Conservation (phyloP, 2,888 invertebrate genomes). For the Proisotoma minuta region DNA sequence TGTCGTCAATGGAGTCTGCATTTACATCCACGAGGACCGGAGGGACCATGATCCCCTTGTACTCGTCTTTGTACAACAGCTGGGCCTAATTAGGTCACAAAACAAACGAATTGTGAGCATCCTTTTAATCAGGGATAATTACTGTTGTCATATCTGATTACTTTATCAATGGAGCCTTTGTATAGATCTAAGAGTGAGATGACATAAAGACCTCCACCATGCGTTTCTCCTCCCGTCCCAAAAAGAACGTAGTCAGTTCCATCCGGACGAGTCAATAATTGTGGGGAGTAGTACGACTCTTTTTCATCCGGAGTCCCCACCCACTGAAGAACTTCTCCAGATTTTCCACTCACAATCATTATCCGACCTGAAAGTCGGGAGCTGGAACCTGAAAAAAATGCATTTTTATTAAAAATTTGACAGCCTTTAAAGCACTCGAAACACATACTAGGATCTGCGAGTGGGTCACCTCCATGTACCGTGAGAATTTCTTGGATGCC, state of each 20-base stretch:
- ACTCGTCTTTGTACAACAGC: slow-evolving; percentile 58
- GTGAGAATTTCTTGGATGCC: slow-evolving; percentile 65
- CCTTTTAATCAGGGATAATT: not conserved
- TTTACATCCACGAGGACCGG: slow-evolving; percentile 66
- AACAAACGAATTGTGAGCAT: not conserved
- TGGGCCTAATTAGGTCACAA: slow-evolving; percentile 54
- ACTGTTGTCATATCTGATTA: slow-evolving; percentile 31
- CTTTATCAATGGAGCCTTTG: slow-evolving; percentile 51
- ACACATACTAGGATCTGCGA: slow-evolving; percentile 51
- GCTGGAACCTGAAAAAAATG: slow-evolving; percentile 49
- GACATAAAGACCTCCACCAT: slow-evolving; percentile 66
- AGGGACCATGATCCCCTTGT: slow-evolving; percentile 63
- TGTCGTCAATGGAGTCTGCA: slow-evolving; percentile 65
- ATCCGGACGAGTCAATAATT: slow-evolving; percentile 59
- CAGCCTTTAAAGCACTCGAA: not conserved
- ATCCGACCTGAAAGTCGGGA: slow-evolving; percentile 60
- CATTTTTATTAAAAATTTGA: slow-evolving; percentile 1
- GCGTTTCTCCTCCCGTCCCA: slow-evolving; percentile 69
- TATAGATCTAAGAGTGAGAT: slow-evolving; percentile 57
- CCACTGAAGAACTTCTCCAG: slow-evolving; percentile 61
- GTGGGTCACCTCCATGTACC: slow-evolving; percentile 59
- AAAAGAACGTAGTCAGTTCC: slow-evolving; percentile 63
- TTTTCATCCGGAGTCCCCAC: slow-evolving; percentile 59
- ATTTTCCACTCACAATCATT: slow-evolving; percentile 65
- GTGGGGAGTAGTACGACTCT: slow-evolving; percentile 70